phyloP scores from a whole-genome alignment of 1,140 invertebrate genomes.

The Bombyx mandarina region DNA sequence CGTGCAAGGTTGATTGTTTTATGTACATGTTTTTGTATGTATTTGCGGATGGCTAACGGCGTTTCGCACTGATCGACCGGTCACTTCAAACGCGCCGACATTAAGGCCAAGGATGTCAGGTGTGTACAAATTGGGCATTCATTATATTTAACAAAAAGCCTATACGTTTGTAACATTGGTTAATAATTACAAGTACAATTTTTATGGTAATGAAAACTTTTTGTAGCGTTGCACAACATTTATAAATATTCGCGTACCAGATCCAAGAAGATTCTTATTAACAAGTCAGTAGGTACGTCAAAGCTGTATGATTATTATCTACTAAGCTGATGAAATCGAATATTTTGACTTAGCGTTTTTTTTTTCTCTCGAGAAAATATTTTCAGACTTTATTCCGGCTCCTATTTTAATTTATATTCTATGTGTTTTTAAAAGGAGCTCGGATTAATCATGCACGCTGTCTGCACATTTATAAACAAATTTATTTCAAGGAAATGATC shows the following conservation, averaged over 20 bases:
- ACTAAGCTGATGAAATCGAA: constrained; percentile 1
- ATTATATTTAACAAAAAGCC: constrained; percentile 49
- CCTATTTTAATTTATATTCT: neutral
- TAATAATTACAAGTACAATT: constrained; percentile 34
- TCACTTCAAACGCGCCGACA: constrained; percentile 45
- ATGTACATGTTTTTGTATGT: constrained; percentile 32
- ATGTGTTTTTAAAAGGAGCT: neutral
- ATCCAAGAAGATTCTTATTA: constrained; percentile 9
- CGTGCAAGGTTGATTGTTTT: neutral
- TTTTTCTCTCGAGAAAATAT: neutral
- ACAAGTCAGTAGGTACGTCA: constrained; percentile 2
- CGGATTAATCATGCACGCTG: neutral
- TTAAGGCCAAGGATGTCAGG: constrained; percentile 51
- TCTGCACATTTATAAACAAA: neutral
- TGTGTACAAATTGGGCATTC: constrained; percentile 48
- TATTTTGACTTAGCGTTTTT: neutral
- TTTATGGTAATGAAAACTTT: constrained; percentile 20
- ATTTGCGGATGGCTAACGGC: constrained; percentile 43
- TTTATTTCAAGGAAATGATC: neutral
- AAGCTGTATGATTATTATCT: constrained; percentile 4
- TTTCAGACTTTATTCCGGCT: neutral
- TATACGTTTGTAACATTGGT: constrained; percentile 39
- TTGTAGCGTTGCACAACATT: constrained; percentile 18
- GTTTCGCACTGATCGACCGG: constrained; percentile 22
- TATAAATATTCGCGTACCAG: constrained; percentile 7